phyloP scores from a whole-genome alignment of 2,888 invertebrate species.

The Seladonia tumulorum region DNA sequence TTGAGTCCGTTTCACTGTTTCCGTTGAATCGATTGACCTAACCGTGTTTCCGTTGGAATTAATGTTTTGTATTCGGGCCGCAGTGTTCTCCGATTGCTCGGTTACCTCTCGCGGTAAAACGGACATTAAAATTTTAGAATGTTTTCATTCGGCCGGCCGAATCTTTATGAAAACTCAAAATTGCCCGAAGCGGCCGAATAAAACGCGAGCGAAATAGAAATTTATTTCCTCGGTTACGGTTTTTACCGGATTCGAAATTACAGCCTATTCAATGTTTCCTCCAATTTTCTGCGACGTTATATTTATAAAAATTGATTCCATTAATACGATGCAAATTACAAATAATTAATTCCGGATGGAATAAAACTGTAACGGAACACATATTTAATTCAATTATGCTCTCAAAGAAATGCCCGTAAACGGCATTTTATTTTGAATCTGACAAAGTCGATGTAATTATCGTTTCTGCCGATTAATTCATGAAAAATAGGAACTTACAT shows the following conservation, averaged over 20 bases:
- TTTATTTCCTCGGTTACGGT: not conserved
- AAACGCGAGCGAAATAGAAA: not conserved
- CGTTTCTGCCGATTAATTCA: not conserved
- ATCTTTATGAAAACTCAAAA: slow-evolving; percentile 1
- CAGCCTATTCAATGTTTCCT: not conserved
- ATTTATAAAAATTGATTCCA: no score
- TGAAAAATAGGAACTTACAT: not conserved
- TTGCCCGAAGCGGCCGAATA: not conserved
- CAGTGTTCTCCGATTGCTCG: not conserved
- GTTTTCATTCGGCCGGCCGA: not conserved
- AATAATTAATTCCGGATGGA: no score
- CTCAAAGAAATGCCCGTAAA: no score
- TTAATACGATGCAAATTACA: no score
- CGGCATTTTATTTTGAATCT: not conserved
- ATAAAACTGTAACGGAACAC: no score
- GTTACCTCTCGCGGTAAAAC: not conserved
- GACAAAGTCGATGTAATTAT: not conserved
- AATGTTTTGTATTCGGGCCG: slow-evolving; percentile 4
- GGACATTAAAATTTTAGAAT: slow-evolving; percentile 8
- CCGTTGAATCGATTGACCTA: slow-evolving; percentile 41
- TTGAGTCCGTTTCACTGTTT: slow-evolving; percentile 25
- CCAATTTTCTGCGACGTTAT: not conserved
- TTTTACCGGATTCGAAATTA: not conserved
- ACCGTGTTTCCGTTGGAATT: not conserved
- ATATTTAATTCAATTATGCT: no score